Base-by-base conservation (phyloP, 2,888 invertebrate species). In the Quadroppia sp. region DNA sequence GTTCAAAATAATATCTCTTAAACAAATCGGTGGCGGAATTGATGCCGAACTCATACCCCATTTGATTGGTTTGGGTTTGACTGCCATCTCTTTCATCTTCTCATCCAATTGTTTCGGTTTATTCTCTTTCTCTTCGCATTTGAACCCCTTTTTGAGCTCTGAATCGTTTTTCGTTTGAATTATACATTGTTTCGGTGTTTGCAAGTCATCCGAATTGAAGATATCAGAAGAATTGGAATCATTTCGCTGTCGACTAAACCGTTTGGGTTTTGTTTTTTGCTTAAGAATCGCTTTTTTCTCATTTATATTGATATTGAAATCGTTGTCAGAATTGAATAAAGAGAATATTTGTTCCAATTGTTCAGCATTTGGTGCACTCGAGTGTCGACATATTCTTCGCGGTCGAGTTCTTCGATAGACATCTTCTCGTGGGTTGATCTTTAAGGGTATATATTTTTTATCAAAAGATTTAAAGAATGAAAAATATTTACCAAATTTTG, bases 331-430 rank as follows among this genome's bases (percentile, higher is more conserved):
- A 40, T 40, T 23, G 17, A 67, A 67, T 20, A 40, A 40, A 3
- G 40, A 67, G 23, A 17, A 42, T 61, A 79, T 76, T 17, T 75
- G 61, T 50, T 79, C 75, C n/a, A 80, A 80, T 76, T 88, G 88
- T 80, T 89, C 89, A 3, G 81, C 82, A 0, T 45, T 70, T 13
- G 87, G 86, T 0, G 88, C 88, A 64, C 86, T 86, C 25, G 84
- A 87, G 80, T 87, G 88, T 0, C 90, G 89, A 0, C 89, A 89
- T n/a, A 89, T 87, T 1, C 88, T 83, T 69, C 89, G 82, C 86
- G 89, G 83, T 77, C 85, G 82, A 50, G 86, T 83, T 80, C 88
- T 86, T 67, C 74, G n/a, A 17, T 32, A n/a, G n/a, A n/a, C n/a
- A n/a, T n/a, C n/a, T n/a, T n/a, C n/a, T n/a, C n/a, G n/a, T n/a